Evolutionary conservation across 2,888 invertebrate species (phyloP).

Genomic region (Amblyjoppa proteus): DNA sequence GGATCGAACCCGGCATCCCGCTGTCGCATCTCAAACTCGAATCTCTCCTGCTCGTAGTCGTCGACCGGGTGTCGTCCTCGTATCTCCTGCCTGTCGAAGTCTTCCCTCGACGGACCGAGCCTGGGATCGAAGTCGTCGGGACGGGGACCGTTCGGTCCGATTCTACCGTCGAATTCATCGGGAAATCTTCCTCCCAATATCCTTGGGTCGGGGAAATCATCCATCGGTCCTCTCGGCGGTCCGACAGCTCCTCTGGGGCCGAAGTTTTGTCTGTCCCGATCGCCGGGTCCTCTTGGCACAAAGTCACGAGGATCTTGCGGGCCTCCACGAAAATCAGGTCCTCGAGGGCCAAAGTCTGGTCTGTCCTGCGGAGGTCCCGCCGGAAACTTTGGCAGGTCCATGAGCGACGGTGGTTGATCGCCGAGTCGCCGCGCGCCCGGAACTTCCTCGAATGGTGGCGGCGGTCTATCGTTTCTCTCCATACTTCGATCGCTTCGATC

Average conservation of each 20-base stretch:
- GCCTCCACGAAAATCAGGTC: constrained; percentile 78
- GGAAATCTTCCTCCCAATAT: constrained; percentile 78
- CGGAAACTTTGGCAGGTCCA: constrained; percentile 82
- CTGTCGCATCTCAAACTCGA: constrained; percentile 82
- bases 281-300: constrained; percentile 71
- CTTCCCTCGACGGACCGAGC: constrained; percentile 76
- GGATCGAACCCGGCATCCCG: constrained; percentile 78
- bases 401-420: constrained; percentile 82
- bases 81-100: constrained; percentile 79
- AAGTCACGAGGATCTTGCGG: constrained; percentile 79
- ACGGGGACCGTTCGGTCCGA: constrained; percentile 78
- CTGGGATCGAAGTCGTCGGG: constrained; percentile 80
- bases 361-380: constrained; percentile 76
- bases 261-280: constrained; percentile 77
- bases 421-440: constrained; percentile 72
- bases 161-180: constrained; percentile 80
- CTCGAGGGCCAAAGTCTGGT: constrained; percentile 77
- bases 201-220: constrained; percentile 79
- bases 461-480: constrained; percentile 75
- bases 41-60: constrained; percentile 81
- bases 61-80: constrained; percentile 79
- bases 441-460: constrained; percentile 77
- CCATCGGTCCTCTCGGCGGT: constrained; percentile 72
- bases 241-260: constrained; percentile 71
- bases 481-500: constrained; percentile 76